Evolutionary conservation across 2,797 vertebrate genomes (phyloP).

Genomic region (Leuciscus waleckii): DNA sequence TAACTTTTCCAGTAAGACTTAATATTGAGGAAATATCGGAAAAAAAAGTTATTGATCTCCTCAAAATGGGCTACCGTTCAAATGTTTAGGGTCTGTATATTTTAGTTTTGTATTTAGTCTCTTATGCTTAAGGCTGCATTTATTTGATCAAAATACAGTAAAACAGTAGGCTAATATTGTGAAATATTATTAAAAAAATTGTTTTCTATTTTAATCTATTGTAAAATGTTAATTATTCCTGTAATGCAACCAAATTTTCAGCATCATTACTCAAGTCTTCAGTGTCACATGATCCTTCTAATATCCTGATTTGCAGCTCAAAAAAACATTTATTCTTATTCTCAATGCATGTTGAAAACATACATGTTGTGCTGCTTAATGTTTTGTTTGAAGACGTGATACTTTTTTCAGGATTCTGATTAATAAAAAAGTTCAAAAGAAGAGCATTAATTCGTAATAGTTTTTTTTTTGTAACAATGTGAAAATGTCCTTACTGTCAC

Average conservation of each 20-base stretch:
- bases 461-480: too few species aligned
- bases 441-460: background rate
- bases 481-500: background rate
- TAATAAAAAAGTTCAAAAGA: too few species aligned
- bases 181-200: background rate
- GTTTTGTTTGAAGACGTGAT: too few species aligned
- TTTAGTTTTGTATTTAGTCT: background rate
- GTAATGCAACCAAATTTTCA: too few species aligned
- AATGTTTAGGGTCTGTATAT: background rate
- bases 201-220: background rate
- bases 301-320: background rate
- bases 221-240: background rate
- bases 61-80: background rate
- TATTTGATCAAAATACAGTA: background rate
- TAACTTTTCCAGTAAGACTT: slow-evolving; percentile 32
- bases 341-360: too few species aligned
- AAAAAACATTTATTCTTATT: background rate
- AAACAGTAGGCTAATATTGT: background rate
- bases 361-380: too few species aligned
- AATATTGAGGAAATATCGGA: background rate
- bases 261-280: too few species aligned
- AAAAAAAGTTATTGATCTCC: background rate
- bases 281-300: background rate
- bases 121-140: background rate
- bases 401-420: too few species aligned